A percentile compares a stretch with the other conserved stretches of the same genome.
Evolutionary conservation across 1,140 invertebrate species (phyloP).

Genomic region (Drosophila ironensis): DNA sequence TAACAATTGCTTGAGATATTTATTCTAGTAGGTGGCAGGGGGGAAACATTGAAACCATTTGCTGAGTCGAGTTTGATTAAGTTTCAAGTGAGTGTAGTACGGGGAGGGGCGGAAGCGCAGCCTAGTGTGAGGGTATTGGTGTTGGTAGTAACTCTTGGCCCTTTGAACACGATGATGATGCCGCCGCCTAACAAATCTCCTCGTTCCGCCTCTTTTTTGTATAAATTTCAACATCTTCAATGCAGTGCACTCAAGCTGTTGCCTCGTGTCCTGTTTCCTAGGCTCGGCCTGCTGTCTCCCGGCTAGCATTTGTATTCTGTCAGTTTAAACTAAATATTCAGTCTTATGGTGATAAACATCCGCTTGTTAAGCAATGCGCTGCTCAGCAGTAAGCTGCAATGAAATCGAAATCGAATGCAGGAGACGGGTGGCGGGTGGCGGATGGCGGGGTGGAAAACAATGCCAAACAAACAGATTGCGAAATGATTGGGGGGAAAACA

Average conservation of each 20-base stretch:
- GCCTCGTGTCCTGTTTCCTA: conserved; percentile 13
- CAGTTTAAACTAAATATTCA: conserved; percentile 81
- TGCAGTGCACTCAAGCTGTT: conserved; percentile 28
- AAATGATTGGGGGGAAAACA: conserved; percentile 18
- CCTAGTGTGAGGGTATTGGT: conserved; percentile 24
- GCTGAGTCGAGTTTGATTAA: conserved; percentile 46
- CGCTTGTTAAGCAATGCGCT: conserved; percentile 80
- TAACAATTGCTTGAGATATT: conserved; percentile 7
- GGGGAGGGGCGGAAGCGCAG: conserved; percentile 1
- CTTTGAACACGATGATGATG: conserved; percentile 47
- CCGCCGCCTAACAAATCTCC: background rate
- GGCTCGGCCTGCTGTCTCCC: conserved; percentile 3
- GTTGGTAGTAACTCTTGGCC: conserved; percentile 64
- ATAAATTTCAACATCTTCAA: conserved; percentile 16
- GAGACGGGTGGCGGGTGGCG: background rate
- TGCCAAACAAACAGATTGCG: conserved; percentile 32
- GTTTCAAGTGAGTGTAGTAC: conserved; percentile 28
- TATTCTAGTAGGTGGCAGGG: conserved; percentile 9
- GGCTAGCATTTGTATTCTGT: conserved; percentile 41
- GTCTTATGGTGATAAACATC: conserved; percentile 81
- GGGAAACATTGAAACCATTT: conserved; percentile 65
- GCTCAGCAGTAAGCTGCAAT: conserved; percentile 49
- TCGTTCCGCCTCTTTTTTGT: conserved; percentile 1
- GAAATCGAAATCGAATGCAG: conserved; percentile 49
- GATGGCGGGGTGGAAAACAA: conserved; percentile 17